A percentile compares a stretch with the other conserved stretches of the same genome.
phyloP scores from a whole-genome alignment of 1,140 invertebrate species.

The Popillia japonica region DNA sequence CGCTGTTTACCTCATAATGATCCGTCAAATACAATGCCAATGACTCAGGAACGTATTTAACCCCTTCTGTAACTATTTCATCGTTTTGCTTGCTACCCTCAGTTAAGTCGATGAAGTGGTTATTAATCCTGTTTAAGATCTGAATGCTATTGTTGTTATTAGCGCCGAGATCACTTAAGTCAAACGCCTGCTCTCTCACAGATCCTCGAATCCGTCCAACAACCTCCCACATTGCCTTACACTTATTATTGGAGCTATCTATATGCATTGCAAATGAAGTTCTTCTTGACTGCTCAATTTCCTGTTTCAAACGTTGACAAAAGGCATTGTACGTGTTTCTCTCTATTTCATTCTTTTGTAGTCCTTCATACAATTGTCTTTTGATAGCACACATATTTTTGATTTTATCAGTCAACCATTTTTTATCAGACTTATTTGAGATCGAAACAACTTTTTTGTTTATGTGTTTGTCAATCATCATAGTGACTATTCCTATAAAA shows the following conservation, averaged over 20 bases:
- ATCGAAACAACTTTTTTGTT: background rate
- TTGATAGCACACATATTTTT: background rate
- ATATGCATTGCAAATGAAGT: too few species aligned
- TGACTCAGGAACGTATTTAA: background rate
- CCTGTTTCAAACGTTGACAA: background rate
- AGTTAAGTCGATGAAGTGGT: too few species aligned
- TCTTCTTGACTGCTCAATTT: background rate
- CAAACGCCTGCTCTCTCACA: background rate
- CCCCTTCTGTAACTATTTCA: too few species aligned
- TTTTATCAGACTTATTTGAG: background rate
- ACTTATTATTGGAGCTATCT: too few species aligned
- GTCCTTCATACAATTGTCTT: background rate
- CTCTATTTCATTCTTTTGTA: background rate
- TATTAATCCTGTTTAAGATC: background rate
- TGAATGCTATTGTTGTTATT: background rate
- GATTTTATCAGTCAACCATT: background rate
- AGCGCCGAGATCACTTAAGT: background rate
- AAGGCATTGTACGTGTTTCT: background rate
- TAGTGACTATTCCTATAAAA: background rate
- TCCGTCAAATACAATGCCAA: background rate
- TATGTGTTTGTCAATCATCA: background rate
- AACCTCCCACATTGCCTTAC: background rate
- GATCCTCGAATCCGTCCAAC: background rate
- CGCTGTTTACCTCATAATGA: background rate
- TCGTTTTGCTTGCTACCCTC: too few species aligned